Percentiles rank a stretch among this genome's conserved stretches.
phyloP scores from a whole-genome alignment of 2,888 invertebrate species.

The Drosophila differens region DNA sequence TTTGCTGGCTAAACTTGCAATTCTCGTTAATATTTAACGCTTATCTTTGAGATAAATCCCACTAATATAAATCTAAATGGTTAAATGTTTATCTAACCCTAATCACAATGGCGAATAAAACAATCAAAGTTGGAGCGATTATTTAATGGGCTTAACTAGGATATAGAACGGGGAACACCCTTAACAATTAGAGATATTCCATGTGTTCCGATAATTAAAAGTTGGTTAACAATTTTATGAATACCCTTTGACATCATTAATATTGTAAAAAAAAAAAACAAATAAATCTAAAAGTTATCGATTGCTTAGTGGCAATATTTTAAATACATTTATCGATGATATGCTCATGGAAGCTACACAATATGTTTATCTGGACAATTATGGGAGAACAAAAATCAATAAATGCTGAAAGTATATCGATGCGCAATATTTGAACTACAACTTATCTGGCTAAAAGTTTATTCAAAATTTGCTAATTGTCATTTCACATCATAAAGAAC shows the following conservation, averaged over 20 bases:
- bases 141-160: background rate
- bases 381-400: too few relatives aligned
- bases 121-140: conserved; percentile 9
- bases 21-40: conserved; percentile 27
- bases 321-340: too few relatives aligned
- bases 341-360: too few relatives aligned
- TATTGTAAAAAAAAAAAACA: too few relatives aligned
- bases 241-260: too few relatives aligned
- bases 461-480: background rate
- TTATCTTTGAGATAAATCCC: conserved; percentile 20
- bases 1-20: conserved; percentile 41
- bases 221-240: background rate
- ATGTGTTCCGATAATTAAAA: background rate
- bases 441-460: background rate
- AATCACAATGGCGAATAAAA: background rate
- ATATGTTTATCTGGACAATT: too few relatives aligned
- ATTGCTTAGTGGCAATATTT: too few relatives aligned
- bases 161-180: background rate
- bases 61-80: conserved; percentile 21
- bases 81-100: background rate
- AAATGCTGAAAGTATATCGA: too few relatives aligned
- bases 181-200: background rate
- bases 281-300: too few relatives aligned
- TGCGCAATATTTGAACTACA: too few relatives aligned
- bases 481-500: background rate